phyloP scores from a whole-genome alignment of 2,113 vertebrate genomes.

The Mormyrus lacerda region DNA sequence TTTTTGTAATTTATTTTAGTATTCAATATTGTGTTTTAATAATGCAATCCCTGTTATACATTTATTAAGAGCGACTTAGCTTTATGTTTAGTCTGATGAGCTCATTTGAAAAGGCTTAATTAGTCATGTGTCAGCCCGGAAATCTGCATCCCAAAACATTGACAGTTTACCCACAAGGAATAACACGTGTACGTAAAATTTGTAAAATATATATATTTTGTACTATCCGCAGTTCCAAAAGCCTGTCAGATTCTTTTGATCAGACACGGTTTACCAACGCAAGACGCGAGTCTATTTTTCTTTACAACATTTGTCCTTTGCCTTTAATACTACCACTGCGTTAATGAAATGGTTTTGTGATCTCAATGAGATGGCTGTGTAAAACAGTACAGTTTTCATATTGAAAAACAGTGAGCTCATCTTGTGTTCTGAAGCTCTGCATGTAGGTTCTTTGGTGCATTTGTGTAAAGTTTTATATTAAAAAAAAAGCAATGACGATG shows the following conservation, averaged over 20 bases:
- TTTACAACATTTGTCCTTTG: slow-evolving; percentile 51
- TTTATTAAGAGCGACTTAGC: neutral
- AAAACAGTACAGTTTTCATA: slow-evolving; percentile 79
- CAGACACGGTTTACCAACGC: neutral
- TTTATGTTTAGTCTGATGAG: neutral
- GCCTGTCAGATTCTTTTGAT: neutral
- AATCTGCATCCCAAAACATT: neutral
- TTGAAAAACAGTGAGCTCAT: slow-evolving; percentile 87
- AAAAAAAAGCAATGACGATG: neutral
- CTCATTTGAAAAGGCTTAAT: neutral
- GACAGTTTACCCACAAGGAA: neutral
- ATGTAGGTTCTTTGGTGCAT: slow-evolving; percentile 70
- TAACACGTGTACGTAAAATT: neutral
- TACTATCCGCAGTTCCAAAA: neutral
- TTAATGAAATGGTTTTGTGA: slow-evolving; percentile 58
- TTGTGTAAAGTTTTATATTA: slow-evolving; percentile 59
- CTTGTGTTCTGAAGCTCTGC: slow-evolving; percentile 95
- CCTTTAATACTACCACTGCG: slow-evolving; percentile 66
- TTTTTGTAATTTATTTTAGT: neutral
- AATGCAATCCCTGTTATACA: neutral
- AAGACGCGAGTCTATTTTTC: slow-evolving; percentile 38
- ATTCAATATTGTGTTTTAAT: neutral
- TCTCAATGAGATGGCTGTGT: slow-evolving; percentile 88
- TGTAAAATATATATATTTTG: neutral
- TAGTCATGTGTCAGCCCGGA: neutral